phyloP scores from a whole-genome alignment of 2,888 invertebrate genomes.

The Conomelus anceps region DNA sequence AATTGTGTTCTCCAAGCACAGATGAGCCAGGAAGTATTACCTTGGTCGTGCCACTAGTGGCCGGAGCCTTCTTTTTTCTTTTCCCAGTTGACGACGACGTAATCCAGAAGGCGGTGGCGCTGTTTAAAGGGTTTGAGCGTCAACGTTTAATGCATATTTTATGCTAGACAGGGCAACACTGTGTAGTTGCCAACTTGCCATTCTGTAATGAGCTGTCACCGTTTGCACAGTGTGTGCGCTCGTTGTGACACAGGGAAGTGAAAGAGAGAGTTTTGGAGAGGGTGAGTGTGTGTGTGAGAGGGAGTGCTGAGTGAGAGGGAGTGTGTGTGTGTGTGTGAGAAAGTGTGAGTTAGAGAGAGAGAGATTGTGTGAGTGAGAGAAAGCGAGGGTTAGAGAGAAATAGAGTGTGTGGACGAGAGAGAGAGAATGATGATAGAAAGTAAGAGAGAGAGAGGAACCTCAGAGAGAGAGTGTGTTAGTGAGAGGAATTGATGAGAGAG shows the following conservation, averaged over 20 bases:
- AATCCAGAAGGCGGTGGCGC: not conserved
- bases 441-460: conserved; percentile 25
- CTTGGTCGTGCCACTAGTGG: not conserved
- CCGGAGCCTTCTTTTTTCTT: not conserved
- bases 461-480: conserved; percentile 24
- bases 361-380: conserved; percentile 18
- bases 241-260: not conserved
- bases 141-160: not conserved
- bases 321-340: not conserved
- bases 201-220: not conserved
- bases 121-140: not conserved
- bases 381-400: conserved; percentile 7
- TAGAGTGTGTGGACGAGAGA: conserved; percentile 25
- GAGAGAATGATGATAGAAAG: not conserved
- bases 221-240: too few relatives aligned
- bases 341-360: conserved; percentile 23
- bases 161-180: not conserved
- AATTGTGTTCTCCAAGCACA: not conserved
- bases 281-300: not conserved
- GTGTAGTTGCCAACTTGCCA: too few relatives aligned
- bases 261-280: conserved; percentile 12
- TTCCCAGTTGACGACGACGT: too few relatives aligned
- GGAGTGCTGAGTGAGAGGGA: conserved; percentile 3
- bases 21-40: not conserved
- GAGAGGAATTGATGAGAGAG: conserved; percentile 10